Evolutionary conservation across 2,113 vertebrate genomes (phyloP).

Genomic region (Callipepla squamata): DNA sequence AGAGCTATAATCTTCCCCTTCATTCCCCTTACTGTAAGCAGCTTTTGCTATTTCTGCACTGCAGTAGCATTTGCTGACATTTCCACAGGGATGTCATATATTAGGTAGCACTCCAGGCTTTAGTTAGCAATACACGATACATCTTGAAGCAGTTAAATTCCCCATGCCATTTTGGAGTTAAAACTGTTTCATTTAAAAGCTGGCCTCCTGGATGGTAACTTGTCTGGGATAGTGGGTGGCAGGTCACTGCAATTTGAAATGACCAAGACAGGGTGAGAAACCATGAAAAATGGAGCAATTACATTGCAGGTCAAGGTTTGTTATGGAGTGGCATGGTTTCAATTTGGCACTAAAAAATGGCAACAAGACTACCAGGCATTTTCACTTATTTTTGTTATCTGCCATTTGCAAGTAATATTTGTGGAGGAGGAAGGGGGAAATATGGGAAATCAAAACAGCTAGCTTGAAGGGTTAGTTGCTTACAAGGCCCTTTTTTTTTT

Average conservation of each 20-base stretch:
- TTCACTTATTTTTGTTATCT: constrained; percentile 1
- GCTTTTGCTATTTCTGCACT: constrained; percentile 54
- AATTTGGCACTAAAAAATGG: constrained; percentile 51
- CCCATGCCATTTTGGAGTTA: constrained; percentile 21
- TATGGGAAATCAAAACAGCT: background rate
- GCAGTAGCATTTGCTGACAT: constrained; percentile 73
- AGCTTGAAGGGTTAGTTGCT: constrained; percentile 13
- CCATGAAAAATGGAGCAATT: constrained; percentile 64
- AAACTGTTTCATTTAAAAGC: constrained; percentile 32
- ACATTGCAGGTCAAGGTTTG: constrained; percentile 63
- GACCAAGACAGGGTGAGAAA: constrained; percentile 43
- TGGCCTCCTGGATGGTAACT: constrained; percentile 24
- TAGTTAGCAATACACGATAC: constrained; percentile 1
- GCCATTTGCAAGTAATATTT: constrained; percentile 16
- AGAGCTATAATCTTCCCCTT: background rate
- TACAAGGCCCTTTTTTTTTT: background rate
- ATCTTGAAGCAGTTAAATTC: constrained; percentile 43
- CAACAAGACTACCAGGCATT: background rate
- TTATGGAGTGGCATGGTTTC: constrained; percentile 61
- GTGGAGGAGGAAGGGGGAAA: background rate
- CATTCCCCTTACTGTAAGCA: constrained; percentile 38
- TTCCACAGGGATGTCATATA: constrained; percentile 67
- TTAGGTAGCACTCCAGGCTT: constrained; percentile 68
- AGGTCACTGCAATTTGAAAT: constrained; percentile 53
- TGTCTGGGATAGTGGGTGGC: constrained; percentile 43